These are phyloP conservation scores for Cyprinus carpio DNA, from an alignment of 2,113 vertebrate genomes.

Conservation along the genomic window DNA sequence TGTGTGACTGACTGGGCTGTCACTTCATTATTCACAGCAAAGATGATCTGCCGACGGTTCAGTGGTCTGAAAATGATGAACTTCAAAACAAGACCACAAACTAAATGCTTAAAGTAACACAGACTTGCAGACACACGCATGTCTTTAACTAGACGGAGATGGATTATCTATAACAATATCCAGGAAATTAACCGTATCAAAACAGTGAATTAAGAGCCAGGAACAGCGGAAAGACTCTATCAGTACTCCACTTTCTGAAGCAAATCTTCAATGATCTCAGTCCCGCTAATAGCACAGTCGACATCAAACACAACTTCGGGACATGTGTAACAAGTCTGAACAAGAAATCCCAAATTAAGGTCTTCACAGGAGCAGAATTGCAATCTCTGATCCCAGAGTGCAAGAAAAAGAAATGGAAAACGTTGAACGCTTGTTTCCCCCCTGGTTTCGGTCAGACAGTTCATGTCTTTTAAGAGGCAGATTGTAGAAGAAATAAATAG, in stretches of 20 bases:
- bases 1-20: slow-evolving; percentile 6
- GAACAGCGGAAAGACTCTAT: neutral
- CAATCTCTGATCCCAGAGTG: neutral
- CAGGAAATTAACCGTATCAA: slow-evolving; percentile 13
- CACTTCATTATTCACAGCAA: neutral
- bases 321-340: neutral
- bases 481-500: slow-evolving; percentile 42
- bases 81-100: slow-evolving; percentile 16
- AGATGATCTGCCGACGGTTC: neutral
- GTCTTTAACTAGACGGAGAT: neutral
- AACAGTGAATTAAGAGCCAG: neutral
- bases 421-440: neutral
- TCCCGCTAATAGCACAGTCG: slow-evolving; percentile 22
- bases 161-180: slow-evolving; percentile 17
- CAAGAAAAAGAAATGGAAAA: slow-evolving; percentile 6
- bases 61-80: slow-evolving; percentile 3
- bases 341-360: neutral
- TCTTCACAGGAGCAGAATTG: neutral
- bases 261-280: slow-evolving; percentile 15
- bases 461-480: slow-evolving; percentile 41
- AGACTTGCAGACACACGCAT: slow-evolving; percentile 7
- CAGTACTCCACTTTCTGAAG: neutral
- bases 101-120: neutral
- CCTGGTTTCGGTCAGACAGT: neutral
- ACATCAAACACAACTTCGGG: slow-evolving; percentile 7